Percentiles rank a stretch among this genome's conserved stretches.
Conservation (phyloP, 2,888 invertebrate genomes). For the Peribatodes rhomboidaria region DNA sequence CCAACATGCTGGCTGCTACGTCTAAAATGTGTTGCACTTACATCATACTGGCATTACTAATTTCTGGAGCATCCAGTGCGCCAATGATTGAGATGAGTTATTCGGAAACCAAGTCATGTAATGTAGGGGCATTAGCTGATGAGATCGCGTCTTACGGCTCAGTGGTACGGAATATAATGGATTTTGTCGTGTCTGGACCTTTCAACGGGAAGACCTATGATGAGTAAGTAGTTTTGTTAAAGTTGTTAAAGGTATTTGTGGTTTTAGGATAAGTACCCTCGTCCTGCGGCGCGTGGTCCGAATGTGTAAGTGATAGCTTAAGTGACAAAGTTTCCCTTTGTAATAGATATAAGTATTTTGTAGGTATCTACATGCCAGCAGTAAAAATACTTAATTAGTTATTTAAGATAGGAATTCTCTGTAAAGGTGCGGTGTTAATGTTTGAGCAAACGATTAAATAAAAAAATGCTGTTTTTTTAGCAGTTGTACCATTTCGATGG, state of each 20-base stretch:
- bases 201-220: slow-evolving; percentile 87
- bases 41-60: slow-evolving; percentile 23
- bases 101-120: slow-evolving; percentile 53
- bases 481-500: no score
- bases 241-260: background rate
- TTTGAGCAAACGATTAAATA: no score
- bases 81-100: slow-evolving; percentile 31
- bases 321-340: background rate
- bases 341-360: background rate
- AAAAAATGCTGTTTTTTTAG: no score
- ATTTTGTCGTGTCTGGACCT: slow-evolving; percentile 75
- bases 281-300: background rate
- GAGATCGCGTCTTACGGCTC: slow-evolving; percentile 88
- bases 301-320: background rate
- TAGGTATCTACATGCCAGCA: no score
- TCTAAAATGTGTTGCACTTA: background rate
- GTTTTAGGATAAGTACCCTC: background rate
- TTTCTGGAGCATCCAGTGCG: slow-evolving; percentile 27
- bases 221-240: slow-evolving; percentile 68
- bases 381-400: no score
- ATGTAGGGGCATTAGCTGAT: slow-evolving; percentile 60
- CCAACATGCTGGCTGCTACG: slow-evolving; percentile 8
- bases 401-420: no score
- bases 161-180: slow-evolving; percentile 82
- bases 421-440: no score